Evolutionary conservation across 2,113 vertebrate genomes (phyloP), one percentile per base, ranked within the genome.

Genomic region (Gasterosteus aculeatus): DNA sequence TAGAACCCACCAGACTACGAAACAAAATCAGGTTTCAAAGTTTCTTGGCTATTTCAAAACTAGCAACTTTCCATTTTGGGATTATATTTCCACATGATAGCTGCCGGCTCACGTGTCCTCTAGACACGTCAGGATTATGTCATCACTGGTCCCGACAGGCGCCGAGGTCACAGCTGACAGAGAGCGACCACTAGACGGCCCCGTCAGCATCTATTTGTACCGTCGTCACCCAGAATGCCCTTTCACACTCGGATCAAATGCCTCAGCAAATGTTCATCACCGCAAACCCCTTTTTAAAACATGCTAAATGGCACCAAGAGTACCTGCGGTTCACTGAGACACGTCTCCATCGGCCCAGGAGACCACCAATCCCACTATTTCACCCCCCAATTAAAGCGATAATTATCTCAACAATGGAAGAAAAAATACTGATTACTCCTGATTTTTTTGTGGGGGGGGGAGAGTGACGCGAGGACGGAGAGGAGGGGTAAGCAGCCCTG

Each of bases 61-160:
- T 5, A 31, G 3, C 41, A 33, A 8, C 15, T 47, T 53, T 41
- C 19, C 38, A 9, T 22, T 54, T 46, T 12, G 8, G 8, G 31
- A 59, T 44, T 42, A 53, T 44, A 53, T 66, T 65, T 53, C 8
- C 9, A 41, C 69, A 29, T 44, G 33, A 54, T 54, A 4, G 66
- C 51, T 60, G 18, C 47, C 51, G 60, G 57, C 35, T 72, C 53
- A 51, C 31, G 46, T 31, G n/a, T 5, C 8, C 16, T 7, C 2
- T 42, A 46, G 42, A 57, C 65, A 58, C 75, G 66, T 0, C 33
- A 73, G 47, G 60, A 9, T 86, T 78, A 79, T 69, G 10, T 79
- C 67, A 87, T 69, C 47, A 10, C 53, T 56, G 72, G 18, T 77
- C 33, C 46, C 60, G 33, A 67, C 38, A 12, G n/a, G 31, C 15